Percentiles rank a stretch among this genome's conserved stretches.
Evolutionary conservation across 1,140 invertebrate species (phyloP).

Genomic region (Drosophila grimshawi): DNA sequence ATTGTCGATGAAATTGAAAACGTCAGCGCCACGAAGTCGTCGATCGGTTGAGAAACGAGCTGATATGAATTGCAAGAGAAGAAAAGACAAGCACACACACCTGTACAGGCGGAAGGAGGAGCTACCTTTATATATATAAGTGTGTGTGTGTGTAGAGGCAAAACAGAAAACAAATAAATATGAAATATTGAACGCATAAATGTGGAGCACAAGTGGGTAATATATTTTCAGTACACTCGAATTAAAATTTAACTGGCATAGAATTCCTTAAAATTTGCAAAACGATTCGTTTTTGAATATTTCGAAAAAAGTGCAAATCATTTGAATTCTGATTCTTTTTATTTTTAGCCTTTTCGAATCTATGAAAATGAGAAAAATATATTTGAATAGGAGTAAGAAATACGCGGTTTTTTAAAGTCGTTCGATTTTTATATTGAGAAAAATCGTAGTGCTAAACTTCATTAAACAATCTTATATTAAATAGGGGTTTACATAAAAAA

Average conservation of each 20-base stretch:
- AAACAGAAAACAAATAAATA: slow-evolving; percentile 71
- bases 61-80: slow-evolving; percentile 54
- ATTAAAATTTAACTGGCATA: not conserved
- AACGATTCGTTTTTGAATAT: too few species aligned
- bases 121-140: not conserved
- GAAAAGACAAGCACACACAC: slow-evolving; percentile 19
- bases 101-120: slow-evolving; percentile 50
- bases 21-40: slow-evolving; percentile 64
- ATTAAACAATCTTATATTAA: too few species aligned
- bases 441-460: too few species aligned
- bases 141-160: slow-evolving; percentile 25
- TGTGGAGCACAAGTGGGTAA: slow-evolving; percentile 76
- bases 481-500: too few species aligned
- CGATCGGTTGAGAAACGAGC: slow-evolving; percentile 51
- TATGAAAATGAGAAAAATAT: too few species aligned
- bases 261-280: too few species aligned
- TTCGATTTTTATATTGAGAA: too few species aligned
- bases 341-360: too few species aligned
- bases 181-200: slow-evolving; percentile 78
- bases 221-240: slow-evolving; percentile 28
- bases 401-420: too few species aligned
- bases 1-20: slow-evolving; percentile 79
- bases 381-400: too few species aligned
- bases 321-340: too few species aligned
- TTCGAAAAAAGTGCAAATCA: too few species aligned